phyloP scores from a whole-genome alignment of 2,797 vertebrate species.

The Macroramphosus scolopax region DNA sequence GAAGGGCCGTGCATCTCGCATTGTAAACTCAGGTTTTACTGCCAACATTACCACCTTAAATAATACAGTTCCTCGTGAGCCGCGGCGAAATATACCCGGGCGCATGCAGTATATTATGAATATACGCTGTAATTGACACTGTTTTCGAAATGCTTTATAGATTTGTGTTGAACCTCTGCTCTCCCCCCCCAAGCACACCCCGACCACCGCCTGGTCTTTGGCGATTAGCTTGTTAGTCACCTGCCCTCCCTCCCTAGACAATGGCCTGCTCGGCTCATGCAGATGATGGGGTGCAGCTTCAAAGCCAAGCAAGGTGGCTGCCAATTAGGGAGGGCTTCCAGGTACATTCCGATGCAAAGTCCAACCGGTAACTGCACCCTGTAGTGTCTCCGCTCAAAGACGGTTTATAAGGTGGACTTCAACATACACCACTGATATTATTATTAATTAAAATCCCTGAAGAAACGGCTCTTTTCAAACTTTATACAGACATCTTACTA shows the following conservation, averaged over 20 bases:
- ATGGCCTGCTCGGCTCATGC: constrained; percentile 69
- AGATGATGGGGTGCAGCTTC: constrained; percentile 68
- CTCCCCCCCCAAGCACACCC: constrained; percentile 32
- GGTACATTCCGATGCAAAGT: constrained; percentile 70
- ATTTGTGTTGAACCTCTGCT: constrained; percentile 48
- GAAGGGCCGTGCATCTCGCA: constrained; percentile 59
- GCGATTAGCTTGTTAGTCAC: constrained; percentile 76
- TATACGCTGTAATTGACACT: constrained; percentile 68
- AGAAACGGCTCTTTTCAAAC: constrained; percentile 39
- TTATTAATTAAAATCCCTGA: not conserved
- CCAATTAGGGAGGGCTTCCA: constrained; percentile 69
- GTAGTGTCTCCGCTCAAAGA: constrained; percentile 62
- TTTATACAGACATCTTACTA: constrained; percentile 47
- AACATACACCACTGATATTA: constrained; percentile 1
- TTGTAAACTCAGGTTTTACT: constrained; percentile 62
- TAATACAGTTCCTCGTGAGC: constrained; percentile 29
- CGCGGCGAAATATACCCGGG: constrained; percentile 38
- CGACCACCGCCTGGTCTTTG: constrained; percentile 70
- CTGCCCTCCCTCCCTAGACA: constrained; percentile 76
- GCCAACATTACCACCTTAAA: constrained; percentile 50
- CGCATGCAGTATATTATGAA: constrained; percentile 54
- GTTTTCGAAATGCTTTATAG: constrained; percentile 57
- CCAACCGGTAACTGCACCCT: constrained; percentile 59
- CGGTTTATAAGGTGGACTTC: constrained; percentile 51
- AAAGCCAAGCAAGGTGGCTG: constrained; percentile 77